These are phyloP conservation scores for Cydia strobilella DNA, from an alignment of 1,140 invertebrate species.

Conservation along the genomic window DNA sequence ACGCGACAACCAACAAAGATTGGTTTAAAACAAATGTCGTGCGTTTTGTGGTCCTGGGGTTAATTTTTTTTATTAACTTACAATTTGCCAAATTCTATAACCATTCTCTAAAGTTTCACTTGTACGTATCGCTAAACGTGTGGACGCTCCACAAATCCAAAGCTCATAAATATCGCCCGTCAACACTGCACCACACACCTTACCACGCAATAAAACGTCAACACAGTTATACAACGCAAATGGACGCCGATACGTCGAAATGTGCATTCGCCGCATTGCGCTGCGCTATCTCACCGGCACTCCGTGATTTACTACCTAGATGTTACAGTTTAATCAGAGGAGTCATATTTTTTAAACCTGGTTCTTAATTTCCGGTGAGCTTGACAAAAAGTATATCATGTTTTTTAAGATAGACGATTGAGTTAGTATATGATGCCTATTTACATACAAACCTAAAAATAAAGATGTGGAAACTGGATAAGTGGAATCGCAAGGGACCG, in stretches of 20 bases:
- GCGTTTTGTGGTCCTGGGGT: too few species aligned
- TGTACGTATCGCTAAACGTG: background rate
- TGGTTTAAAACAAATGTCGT: too few species aligned
- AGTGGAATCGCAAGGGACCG: too few species aligned
- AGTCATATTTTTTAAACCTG: background rate
- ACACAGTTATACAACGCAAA: slow-evolving; percentile 25
- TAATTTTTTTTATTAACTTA: background rate
- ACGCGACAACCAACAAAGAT: too few species aligned
- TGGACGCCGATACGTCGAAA: slow-evolving; percentile 25
- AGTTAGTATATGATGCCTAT: too few species aligned
- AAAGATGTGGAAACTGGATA: too few species aligned
- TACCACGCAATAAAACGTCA: slow-evolving; percentile 23
- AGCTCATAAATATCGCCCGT: slow-evolving; percentile 11
- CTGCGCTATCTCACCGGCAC: background rate
- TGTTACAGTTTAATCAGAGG: slow-evolving; percentile 1
- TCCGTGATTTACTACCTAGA: slow-evolving; percentile 11
- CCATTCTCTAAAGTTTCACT: background rate
- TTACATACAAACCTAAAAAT: too few species aligned
- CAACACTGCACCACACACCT: slow-evolving; percentile 14
- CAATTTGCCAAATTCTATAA: background rate
- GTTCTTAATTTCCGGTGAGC: too few species aligned
- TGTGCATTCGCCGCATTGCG: slow-evolving; percentile 19
- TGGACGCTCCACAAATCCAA: slow-evolving; percentile 2
- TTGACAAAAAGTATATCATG: too few species aligned
- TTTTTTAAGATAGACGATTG: too few species aligned